These are phyloP conservation scores for Clepsis dumicolana DNA, from an alignment of 2,888 invertebrate genomes.

Conservation along the genomic window DNA sequence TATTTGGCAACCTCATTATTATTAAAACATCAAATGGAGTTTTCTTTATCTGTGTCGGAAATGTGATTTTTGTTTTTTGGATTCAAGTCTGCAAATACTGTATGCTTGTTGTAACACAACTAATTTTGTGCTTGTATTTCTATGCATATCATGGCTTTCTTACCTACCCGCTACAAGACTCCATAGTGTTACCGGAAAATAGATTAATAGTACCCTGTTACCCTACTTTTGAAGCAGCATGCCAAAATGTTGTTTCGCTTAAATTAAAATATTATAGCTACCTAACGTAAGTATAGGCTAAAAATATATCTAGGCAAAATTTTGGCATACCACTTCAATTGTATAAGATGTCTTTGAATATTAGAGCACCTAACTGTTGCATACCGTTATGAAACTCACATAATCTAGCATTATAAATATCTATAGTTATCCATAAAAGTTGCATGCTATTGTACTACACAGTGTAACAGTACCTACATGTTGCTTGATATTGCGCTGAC, in stretches of 20 bases:
- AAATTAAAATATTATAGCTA: too few relatives aligned
- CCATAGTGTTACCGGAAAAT: too few relatives aligned
- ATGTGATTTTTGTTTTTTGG: too few relatives aligned
- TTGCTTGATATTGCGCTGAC: constrained; percentile 3
- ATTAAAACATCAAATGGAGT: neutral
- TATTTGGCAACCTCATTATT: neutral
- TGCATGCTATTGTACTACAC: neutral
- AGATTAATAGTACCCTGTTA: too few relatives aligned
- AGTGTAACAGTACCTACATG: neutral
- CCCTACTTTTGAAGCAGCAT: too few relatives aligned
- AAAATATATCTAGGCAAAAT: too few relatives aligned
- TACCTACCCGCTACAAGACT: too few relatives aligned
- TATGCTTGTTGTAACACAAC: too few relatives aligned
- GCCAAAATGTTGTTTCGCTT: too few relatives aligned
- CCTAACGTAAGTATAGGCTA: constrained; percentile 2
- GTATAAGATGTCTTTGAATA: neutral
- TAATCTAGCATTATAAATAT: neutral
- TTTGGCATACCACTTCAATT: too few relatives aligned
- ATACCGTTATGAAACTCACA: neutral
- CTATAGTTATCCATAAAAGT: neutral
- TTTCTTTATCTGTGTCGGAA: too few relatives aligned
- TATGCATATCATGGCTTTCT: neutral
- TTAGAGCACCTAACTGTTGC: neutral
- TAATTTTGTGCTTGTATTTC: neutral
- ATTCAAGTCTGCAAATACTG: too few relatives aligned